Conservation (phyloP, 2,888 invertebrate genomes). For the Dione juno region DNA sequence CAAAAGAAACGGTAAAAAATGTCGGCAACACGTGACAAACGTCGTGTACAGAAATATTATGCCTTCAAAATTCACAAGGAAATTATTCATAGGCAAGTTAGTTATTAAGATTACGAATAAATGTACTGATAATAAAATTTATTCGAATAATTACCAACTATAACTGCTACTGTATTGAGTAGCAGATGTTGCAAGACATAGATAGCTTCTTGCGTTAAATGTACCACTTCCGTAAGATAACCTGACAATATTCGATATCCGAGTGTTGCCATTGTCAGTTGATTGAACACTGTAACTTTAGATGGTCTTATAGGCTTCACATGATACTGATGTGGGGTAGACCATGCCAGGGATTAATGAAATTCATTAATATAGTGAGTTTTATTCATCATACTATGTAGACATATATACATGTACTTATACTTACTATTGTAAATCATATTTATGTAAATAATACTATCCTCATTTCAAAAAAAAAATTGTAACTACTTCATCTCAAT, state of each 20-base stretch:
- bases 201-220: slow-evolving; percentile 25
- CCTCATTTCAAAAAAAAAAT: background rate
- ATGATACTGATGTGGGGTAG: background rate
- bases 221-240: slow-evolving; percentile 32
- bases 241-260: slow-evolving; percentile 20
- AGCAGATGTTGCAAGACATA: slow-evolving; percentile 14
- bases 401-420: background rate
- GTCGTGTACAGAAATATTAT: too few relatives aligned
- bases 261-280: slow-evolving; percentile 29
- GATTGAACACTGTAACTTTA: slow-evolving; percentile 19
- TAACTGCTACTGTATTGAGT: background rate
- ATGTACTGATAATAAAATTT: background rate
- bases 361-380: background rate
- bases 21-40: too few relatives aligned
- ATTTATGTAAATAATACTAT: background rate
- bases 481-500: background rate
- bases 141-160: too few relatives aligned
- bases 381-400: too few relatives aligned
- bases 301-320: background rate
- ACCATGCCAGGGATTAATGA: background rate
- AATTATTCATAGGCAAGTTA: too few relatives aligned
- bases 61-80: too few relatives aligned
- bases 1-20: too few relatives aligned
- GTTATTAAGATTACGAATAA: too few relatives aligned
- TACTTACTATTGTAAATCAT: background rate